phyloP scores from a whole-genome alignment of 2,797 vertebrate genomes.

The Bradypodion pumilum region DNA sequence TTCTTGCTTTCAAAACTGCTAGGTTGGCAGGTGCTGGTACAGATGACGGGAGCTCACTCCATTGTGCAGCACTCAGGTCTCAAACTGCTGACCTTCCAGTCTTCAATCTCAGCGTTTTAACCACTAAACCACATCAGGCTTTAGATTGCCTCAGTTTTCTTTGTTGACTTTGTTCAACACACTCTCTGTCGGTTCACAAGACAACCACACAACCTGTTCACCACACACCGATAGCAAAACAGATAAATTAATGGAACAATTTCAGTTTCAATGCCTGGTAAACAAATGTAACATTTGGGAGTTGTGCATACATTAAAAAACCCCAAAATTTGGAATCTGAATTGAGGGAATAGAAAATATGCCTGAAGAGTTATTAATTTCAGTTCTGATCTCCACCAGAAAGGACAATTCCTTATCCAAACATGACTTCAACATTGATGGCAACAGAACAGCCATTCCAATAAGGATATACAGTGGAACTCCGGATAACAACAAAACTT shows the following conservation, averaged over 20 bases:
- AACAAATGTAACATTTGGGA: not conserved
- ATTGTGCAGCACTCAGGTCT: too few species aligned
- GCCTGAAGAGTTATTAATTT: not conserved
- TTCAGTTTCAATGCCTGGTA: not conserved
- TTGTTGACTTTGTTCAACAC: too few species aligned
- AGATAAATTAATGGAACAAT: not conserved
- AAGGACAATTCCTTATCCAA: conserved; percentile 48
- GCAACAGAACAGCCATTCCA: conserved; percentile 56
- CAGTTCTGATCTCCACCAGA: conserved; percentile 33
- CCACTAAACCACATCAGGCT: too few species aligned
- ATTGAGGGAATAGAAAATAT: not conserved
- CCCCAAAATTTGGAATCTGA: not conserved
- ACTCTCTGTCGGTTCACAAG: too few species aligned
- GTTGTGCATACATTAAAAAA: not conserved
- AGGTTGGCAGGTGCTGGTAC: too few species aligned
- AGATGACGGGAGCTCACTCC: too few species aligned
- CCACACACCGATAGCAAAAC: not conserved
- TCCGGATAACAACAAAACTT: too few species aligned
- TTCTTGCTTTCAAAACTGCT: too few species aligned
- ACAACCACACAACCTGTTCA: too few species aligned
- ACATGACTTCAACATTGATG: conserved; percentile 47
- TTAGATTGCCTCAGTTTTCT: too few species aligned
- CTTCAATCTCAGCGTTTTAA: too few species aligned
- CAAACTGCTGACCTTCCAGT: too few species aligned
- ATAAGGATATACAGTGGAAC: conserved; percentile 70